phyloP scores from a whole-genome alignment of 2,113 vertebrate species.

The Saccopteryx bilineata region DNA sequence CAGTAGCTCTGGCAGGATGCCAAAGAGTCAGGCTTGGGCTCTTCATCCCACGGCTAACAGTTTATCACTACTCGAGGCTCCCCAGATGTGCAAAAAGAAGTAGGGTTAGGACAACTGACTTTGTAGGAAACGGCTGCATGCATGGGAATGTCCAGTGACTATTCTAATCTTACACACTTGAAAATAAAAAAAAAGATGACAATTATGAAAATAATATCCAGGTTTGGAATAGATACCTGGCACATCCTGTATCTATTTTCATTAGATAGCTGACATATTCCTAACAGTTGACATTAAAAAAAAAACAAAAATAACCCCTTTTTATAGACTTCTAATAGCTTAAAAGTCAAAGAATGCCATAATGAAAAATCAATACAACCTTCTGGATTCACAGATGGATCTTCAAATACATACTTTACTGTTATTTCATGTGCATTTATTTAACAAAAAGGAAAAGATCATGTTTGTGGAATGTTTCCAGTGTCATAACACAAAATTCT shows the following conservation, averaged over 20 bases:
- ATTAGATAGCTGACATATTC: background rate
- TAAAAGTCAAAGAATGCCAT: constrained; percentile 18
- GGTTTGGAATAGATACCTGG: background rate
- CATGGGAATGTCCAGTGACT: background rate
- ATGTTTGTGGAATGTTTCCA: constrained; percentile 27
- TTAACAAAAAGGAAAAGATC: constrained; percentile 2
- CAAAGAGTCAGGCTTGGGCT: background rate
- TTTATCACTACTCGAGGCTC: background rate
- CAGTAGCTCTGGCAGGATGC: constrained; percentile 20
- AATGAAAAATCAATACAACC: background rate
- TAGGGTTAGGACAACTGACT: background rate
- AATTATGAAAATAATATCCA: background rate
- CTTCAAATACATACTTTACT: constrained; percentile 52
- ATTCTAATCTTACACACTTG: background rate
- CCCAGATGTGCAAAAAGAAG: background rate
- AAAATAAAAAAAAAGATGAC: background rate
- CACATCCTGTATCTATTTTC: background rate
- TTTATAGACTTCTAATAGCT: background rate
- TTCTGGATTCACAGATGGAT: background rate
- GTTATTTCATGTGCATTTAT: background rate
- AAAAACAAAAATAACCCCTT: background rate
- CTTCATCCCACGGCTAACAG: background rate
- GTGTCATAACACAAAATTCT: background rate
- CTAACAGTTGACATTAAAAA: background rate
- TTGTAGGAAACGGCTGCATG: background rate